These are phyloP conservation scores for Macropus fuliginosus DNA, from an alignment of 2,797 vertebrate genomes.

Conservation along the genomic window DNA sequence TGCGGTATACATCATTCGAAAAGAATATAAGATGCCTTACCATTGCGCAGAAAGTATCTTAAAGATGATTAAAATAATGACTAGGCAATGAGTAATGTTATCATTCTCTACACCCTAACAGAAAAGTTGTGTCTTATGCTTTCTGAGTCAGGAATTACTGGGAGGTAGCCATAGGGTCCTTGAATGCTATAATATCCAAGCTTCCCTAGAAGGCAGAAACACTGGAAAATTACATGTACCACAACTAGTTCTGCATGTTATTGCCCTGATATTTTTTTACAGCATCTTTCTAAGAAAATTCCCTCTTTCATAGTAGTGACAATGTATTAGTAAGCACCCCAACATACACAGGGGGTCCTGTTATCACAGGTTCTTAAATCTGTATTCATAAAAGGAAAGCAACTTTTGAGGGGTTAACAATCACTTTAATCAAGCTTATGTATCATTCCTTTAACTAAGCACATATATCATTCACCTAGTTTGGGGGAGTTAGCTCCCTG, in stretches of 20 bases:
- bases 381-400: no score
- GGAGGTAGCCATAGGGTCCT: neutral
- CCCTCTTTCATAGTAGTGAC: neutral
- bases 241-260: slow-evolving; percentile 27
- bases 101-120: neutral
- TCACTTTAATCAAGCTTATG: no score
- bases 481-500: no score
- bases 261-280: slow-evolving; percentile 17
- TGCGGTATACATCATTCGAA: neutral
- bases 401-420: no score
- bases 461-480: no score
- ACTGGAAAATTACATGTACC: slow-evolving; percentile 12
- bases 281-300: slow-evolving; percentile 31
- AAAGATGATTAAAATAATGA: slow-evolving; percentile 47
- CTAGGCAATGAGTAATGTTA: neutral
- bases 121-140: slow-evolving; percentile 36
- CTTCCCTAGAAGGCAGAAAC: slow-evolving; percentile 14
- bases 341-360: no score
- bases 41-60: slow-evolving; percentile 19
- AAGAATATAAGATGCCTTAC: neutral
- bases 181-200: neutral
- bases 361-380: no score
- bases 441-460: no score
- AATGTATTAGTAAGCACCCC: no score
- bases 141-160: slow-evolving; percentile 26